Conservation (phyloP, 2,113 vertebrate genomes). For the Panurus biarmicus region DNA sequence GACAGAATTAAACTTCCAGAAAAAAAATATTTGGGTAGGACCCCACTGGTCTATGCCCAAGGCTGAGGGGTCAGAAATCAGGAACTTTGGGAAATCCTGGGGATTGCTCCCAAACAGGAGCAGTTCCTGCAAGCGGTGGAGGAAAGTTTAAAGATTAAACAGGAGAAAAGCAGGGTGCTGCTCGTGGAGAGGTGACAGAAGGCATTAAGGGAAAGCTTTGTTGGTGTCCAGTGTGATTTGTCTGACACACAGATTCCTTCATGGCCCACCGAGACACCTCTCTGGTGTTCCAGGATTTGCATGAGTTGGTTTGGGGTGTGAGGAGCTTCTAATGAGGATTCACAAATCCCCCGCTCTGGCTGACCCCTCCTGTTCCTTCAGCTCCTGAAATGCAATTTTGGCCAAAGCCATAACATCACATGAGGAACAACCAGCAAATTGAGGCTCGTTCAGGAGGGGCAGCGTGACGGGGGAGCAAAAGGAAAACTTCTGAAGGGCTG, state of each 20-base stretch:
- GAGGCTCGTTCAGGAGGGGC: neutral
- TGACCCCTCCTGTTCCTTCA: neutral
- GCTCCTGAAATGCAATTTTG: neutral
- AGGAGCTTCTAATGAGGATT: neutral
- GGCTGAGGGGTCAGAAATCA: neutral
- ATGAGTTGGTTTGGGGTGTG: neutral
- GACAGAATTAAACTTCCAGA: neutral
- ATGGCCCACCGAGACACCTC: accelerated
- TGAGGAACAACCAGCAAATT: neutral
- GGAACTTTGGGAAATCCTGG: accelerated
- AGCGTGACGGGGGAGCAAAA: neutral
- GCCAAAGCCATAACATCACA: neutral
- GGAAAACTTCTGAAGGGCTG: neutral
- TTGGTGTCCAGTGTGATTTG: neutral
- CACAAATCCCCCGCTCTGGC: neutral
- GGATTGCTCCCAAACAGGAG: neutral
- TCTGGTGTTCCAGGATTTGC: neutral
- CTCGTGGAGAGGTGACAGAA: neutral
- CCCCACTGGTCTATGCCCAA: accelerated
- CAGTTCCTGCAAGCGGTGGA: neutral
- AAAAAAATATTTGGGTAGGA: neutral
- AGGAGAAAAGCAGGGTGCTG: neutral
- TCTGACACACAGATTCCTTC: neutral
- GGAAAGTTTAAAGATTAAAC: neutral
- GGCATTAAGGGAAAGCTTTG: neutral